phyloP scores from a whole-genome alignment of 2,113 vertebrate genomes.

The Zosterops japonicus region DNA sequence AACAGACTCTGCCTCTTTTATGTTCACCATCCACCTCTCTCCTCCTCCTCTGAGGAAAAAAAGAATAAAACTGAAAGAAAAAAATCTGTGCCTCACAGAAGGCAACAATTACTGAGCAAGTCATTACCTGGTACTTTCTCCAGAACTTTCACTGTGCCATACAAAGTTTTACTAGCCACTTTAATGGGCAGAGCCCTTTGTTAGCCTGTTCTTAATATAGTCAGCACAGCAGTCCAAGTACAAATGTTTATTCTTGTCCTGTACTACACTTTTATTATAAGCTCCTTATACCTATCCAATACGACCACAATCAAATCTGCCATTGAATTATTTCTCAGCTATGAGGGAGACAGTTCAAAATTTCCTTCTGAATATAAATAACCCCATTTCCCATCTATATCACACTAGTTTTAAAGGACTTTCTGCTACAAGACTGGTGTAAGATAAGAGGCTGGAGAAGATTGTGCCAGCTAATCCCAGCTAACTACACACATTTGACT shows the following conservation, averaged over 20 bases:
- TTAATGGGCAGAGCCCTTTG: neutral
- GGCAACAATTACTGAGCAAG: neutral
- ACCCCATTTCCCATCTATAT: neutral
- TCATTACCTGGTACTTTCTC: neutral
- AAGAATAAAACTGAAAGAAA: neutral
- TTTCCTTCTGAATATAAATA: neutral
- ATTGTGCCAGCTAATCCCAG: neutral
- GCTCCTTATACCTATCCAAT: neutral
- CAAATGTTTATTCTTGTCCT: neutral
- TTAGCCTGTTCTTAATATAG: neutral
- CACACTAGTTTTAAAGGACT: neutral
- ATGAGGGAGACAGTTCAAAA: neutral
- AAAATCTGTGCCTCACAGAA: neutral
- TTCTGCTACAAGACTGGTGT: neutral
- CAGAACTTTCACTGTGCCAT: neutral
- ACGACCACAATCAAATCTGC: neutral
- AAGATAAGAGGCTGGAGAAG: neutral
- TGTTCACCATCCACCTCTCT: neutral
- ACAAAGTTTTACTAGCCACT: neutral
- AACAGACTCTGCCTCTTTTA: neutral
- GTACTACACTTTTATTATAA: neutral
- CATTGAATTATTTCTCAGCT: neutral
- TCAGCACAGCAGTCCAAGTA: neutral
- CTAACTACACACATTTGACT: neutral
- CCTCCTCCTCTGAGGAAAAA: neutral